Percentiles rank a stretch among this genome's conserved stretches.
phyloP scores from a whole-genome alignment of 2,797 vertebrate species.

The Trematomus bernacchii region DNA sequence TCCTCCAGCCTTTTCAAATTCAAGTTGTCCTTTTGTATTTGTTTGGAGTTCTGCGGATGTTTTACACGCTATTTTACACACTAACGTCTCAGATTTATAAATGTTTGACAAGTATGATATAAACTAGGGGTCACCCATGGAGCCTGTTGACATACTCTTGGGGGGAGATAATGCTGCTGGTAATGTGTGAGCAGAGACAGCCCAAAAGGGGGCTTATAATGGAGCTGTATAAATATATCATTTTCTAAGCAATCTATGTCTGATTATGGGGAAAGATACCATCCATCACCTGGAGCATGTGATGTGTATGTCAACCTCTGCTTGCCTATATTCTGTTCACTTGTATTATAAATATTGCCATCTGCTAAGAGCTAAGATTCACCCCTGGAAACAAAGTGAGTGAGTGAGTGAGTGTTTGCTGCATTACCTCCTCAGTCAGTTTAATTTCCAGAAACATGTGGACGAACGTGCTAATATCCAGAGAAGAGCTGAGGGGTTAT shows the following conservation, averaged over 20 bases:
- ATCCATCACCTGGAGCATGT: constrained; percentile 44
- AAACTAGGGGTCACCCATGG: constrained; percentile 80
- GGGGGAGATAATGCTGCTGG: constrained; percentile 49
- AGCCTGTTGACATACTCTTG: constrained; percentile 69
- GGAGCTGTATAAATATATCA: constrained; percentile 42
- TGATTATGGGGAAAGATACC: constrained; percentile 42
- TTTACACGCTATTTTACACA: constrained; percentile 85
- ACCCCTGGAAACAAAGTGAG: constrained; percentile 38
- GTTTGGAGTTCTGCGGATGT: constrained; percentile 88
- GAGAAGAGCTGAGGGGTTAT: constrained; percentile 66
- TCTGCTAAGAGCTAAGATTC: constrained; percentile 37
- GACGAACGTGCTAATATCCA: constrained; percentile 58
- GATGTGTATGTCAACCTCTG: constrained; percentile 10
- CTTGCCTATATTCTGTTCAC: constrained; percentile 15
- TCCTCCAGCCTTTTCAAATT: constrained; percentile 68
- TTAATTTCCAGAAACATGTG: constrained; percentile 48
- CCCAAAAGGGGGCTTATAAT: constrained; percentile 48
- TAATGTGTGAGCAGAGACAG: constrained; percentile 33
- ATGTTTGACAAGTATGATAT: constrained; percentile 87
- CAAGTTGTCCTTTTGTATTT: constrained; percentile 78
- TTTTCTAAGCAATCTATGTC: constrained; percentile 49
- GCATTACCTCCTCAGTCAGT: constrained; percentile 35
- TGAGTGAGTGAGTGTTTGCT: constrained; percentile 18
- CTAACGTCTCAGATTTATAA: constrained; percentile 87
- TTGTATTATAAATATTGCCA: constrained; percentile 36